Base-by-base conservation (phyloP, 2,888 invertebrate genomes). In the Cenopis cana region DNA sequence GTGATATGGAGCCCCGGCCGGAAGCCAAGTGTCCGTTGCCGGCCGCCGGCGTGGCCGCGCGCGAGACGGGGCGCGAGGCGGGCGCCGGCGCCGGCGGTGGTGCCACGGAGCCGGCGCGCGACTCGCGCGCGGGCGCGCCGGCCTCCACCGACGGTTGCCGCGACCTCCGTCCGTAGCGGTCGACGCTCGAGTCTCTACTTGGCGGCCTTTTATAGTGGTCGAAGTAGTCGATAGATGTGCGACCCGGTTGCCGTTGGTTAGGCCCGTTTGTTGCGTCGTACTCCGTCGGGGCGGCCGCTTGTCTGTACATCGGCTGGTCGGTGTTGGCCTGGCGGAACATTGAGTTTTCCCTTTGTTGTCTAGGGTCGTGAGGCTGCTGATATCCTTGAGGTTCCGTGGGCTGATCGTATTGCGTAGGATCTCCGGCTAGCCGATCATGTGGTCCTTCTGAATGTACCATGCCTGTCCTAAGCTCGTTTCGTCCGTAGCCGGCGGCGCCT, bases 161-260 rank as follows among this genome's bases (percentile, higher is more conserved):
- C 0, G 97, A 97, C 29, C 97, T 96, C 74, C 96, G 94, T 6
- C 96, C 95, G 83, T 96, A 97, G 74, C 97, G 95, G 91, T 98
- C 98, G 57, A 97, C 97, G 78, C 97, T 97, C 73, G 96, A 96
- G 85, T 98, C 97, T 84, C 98, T 94, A 91, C 98, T 98, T 0
- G 98, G 97, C 66, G 98, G 97, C 85, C 97, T 94, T 89, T 98
- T 97, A 89, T 99, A 99, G 85, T 99, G 98, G 89, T 98, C 98
- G 85, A 98, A 98, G 83, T 98, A 97, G 88, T 98, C 98, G 83
- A 97, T 97, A 78, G 97, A 96, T 12, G 97, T 89, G 14, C 93
- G 84, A 1, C 85, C 78, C n/a, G 88, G 79, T 41, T 82, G 81
- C 50, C 88, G 83, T 76, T 89, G 92, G 73, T 94, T 95, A 17